Evolutionary conservation across 2,113 vertebrate genomes (phyloP), one percentile per base, ranked within the genome.

Genomic region (Podarcis cretensis): DNA sequence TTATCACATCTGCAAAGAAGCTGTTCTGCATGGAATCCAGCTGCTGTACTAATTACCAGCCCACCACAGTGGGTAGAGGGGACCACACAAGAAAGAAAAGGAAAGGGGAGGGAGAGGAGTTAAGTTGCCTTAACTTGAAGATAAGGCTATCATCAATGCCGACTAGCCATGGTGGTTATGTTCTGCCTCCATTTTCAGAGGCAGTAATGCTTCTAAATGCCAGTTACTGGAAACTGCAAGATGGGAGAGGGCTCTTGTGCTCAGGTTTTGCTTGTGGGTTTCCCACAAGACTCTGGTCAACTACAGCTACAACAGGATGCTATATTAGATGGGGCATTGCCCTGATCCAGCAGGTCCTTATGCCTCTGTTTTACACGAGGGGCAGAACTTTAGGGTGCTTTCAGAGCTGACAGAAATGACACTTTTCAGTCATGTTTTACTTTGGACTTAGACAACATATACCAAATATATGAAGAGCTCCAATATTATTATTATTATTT

Each of bases 11-110:
- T 79, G 85, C 32, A 68, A 27, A 48, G 13, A 48, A 13, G 1
- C 1, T 5, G 66, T 63, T 30, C 16, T 87, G 80, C 59, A 8
- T 40, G 40, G 1, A 0, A 10, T 80, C 3, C 78, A 90, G 35
- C 13, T 81, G 40, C 71, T 65, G 4, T 14, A 48, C 30, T 75
- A 93, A 37, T 75, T 73, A 16, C 78, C n/a, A 92, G 89, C 6
- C 30, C 25, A 54, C 77, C 8, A 32, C 7, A 18, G 20, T n/a
- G 27, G 81, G 16, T 69, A 13, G 23, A 16, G 6, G 4, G 32
- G 71, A 21, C 73, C 69, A 59, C 69, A 54, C 43, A 54, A 14
- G 43, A 84, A 54, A 32, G 30, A 9, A 73, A 37, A 59, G 30
- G 5, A 13, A 40, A 35, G 57, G 7, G 73, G 59, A 30, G 48